These are phyloP conservation scores for Lissocephala sabroskyi DNA, from an alignment of 2,888 invertebrate genomes.

Conservation along the genomic window DNA sequence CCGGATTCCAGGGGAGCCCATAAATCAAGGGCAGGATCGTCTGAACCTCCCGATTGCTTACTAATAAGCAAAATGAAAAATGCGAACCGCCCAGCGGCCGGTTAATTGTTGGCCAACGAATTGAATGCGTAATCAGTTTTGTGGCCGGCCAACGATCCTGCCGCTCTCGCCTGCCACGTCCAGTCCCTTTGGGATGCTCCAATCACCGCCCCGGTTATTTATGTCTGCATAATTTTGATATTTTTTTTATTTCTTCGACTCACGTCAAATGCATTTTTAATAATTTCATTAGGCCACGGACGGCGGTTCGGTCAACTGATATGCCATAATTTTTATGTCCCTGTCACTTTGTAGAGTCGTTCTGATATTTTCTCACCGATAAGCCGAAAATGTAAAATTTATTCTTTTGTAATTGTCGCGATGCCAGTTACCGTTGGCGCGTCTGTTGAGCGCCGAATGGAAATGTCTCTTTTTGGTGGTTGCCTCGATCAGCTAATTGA, in stretches of 20 bases:
- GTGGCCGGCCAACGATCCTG: too few relatives aligned
- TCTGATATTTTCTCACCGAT: constrained; percentile 47
- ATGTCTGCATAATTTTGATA: constrained; percentile 40
- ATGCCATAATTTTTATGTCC: constrained; percentile 59
- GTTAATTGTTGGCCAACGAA: constrained; percentile 63
- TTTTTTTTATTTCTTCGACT: constrained; percentile 14
- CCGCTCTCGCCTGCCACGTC: not conserved
- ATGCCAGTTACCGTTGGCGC: constrained; percentile 53
- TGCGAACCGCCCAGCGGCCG: constrained; percentile 49
- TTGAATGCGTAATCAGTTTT: constrained; percentile 63
- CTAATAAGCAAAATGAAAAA: constrained; percentile 63
- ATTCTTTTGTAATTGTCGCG: constrained; percentile 59
- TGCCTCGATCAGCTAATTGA: constrained; percentile 53
- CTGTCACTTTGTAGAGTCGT: constrained; percentile 47
- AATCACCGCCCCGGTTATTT: constrained; percentile 39
- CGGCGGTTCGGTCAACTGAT: constrained; percentile 42
- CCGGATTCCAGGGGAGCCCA: constrained; percentile 16
- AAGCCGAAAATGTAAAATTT: constrained; percentile 44
- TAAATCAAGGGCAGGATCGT: constrained; percentile 44
- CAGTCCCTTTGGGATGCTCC: not conserved
- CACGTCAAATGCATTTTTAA: constrained; percentile 55
- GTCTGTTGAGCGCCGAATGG: constrained; percentile 33
- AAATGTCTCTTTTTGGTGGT: constrained; percentile 29
- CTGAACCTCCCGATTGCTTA: constrained; percentile 25
- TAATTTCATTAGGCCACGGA: constrained; percentile 57